These are phyloP conservation scores for Vesta saturnalis DNA, from an alignment of 2,888 invertebrate species.

Conservation along the genomic window DNA sequence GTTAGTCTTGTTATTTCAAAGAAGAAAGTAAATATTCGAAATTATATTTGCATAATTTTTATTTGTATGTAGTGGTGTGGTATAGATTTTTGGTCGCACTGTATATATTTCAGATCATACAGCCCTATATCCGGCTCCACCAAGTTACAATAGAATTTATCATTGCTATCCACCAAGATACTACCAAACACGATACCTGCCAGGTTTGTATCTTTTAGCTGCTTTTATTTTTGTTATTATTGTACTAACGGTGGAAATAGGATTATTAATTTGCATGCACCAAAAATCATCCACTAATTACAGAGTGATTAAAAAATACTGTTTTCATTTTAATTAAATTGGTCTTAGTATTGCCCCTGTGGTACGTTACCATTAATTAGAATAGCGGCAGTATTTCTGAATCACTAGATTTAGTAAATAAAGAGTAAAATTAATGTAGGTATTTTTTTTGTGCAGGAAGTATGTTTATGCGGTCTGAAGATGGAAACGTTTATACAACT, in stretches of 20 bases:
- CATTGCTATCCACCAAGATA: conserved; percentile 66
- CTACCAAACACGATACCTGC: conserved; percentile 56
- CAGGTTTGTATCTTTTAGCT: conserved; percentile 49
- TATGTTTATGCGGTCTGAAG: conserved; percentile 81
- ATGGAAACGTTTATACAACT: conserved; percentile 86
- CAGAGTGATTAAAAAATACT: background rate
- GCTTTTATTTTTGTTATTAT: background rate
- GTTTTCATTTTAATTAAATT: background rate
- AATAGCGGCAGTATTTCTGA: too few species aligned
- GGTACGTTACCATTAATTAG: too few species aligned
- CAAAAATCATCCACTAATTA: conserved; percentile 6
- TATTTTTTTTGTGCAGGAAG: conserved; percentile 66
- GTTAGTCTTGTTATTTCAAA: background rate
- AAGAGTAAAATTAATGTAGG: background rate
- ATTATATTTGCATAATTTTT: background rate
- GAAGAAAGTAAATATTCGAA: too few species aligned
- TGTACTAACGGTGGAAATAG: conserved; percentile 5
- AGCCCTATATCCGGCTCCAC: conserved; percentile 68
- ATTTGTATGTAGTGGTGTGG: conserved; percentile 18
- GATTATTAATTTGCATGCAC: background rate
- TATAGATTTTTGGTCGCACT: conserved; percentile 38
- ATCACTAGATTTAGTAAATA: too few species aligned
- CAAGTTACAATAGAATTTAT: conserved; percentile 71
- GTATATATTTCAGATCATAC: conserved; percentile 69
- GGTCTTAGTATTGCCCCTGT: background rate